These are phyloP conservation scores for Halcyon chelicuti DNA, from an alignment of 2,797 vertebrate genomes.

Conservation along the genomic window DNA sequence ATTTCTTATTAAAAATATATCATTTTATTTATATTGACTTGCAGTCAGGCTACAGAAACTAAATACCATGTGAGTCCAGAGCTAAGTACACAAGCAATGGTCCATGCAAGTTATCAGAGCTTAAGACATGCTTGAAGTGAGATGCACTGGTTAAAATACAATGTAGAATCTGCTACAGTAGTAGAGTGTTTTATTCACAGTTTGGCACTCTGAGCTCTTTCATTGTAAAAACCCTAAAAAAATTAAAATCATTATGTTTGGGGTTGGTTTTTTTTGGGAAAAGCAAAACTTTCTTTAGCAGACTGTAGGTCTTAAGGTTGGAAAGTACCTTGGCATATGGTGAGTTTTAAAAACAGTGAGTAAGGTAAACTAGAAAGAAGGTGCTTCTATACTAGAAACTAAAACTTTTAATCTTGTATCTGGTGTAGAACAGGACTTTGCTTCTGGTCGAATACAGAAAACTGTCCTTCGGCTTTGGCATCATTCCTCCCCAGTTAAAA, in stretches of 20 bases:
- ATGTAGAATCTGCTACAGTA: not conserved
- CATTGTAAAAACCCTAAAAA: not conserved
- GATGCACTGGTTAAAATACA: not conserved
- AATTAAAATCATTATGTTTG: not conserved
- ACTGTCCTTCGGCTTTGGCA: not conserved
- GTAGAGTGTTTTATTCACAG: not conserved
- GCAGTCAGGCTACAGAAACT: not conserved
- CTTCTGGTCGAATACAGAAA: not conserved
- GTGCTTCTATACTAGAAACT: not conserved
- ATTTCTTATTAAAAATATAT: not conserved
- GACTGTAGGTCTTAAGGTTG: not conserved
- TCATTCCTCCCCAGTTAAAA: not conserved
- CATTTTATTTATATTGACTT: not conserved
- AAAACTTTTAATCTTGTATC: not conserved
- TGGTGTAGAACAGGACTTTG: not conserved
- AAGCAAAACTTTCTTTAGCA: not conserved
- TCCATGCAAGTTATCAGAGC: not conserved
- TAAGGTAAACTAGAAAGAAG: not conserved
- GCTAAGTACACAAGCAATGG: not conserved
- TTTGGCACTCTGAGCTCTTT: not conserved
- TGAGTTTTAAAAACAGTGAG: not conserved
- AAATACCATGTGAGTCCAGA: not conserved
- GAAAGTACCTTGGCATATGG: not conserved
- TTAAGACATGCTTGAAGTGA: not conserved
- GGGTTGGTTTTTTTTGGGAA: not conserved